A percentile compares a stretch with the other conserved stretches of the same genome.
Conservation (phyloP, 2,113 vertebrate species). For the Salvelinus alpinus region DNA sequence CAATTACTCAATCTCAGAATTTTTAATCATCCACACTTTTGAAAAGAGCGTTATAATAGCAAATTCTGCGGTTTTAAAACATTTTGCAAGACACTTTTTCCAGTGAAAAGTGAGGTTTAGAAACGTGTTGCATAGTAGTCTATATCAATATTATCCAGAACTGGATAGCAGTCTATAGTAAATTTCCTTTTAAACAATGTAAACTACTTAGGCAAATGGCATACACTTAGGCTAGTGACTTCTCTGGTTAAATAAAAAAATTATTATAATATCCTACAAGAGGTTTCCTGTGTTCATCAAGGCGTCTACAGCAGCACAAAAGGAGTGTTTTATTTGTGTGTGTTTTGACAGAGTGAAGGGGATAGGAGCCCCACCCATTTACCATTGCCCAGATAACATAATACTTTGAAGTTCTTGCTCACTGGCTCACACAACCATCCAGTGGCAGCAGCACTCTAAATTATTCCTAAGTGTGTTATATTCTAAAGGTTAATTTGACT, state of each 20-base stretch:
- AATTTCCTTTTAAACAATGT: too few relatives aligned
- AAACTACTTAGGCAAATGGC: too few relatives aligned
- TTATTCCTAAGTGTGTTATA: background rate
- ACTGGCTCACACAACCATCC: too few relatives aligned
- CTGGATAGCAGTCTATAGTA: too few relatives aligned
- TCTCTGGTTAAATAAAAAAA: too few relatives aligned
- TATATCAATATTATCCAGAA: background rate
- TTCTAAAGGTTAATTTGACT: background rate
- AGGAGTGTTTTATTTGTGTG: background rate
- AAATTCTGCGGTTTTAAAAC: background rate
- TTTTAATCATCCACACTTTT: background rate
- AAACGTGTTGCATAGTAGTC: background rate
- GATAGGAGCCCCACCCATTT: background rate
- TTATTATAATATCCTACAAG: too few relatives aligned
- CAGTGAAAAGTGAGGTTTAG: background rate
- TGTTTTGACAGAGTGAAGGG: too few relatives aligned
- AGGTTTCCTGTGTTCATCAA: too few relatives aligned
- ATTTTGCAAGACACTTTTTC: background rate
- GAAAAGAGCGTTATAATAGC: background rate
- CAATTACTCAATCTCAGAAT: too few relatives aligned
- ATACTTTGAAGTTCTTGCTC: background rate
- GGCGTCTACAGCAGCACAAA: background rate
- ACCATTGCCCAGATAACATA: background rate
- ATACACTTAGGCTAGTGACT: too few relatives aligned
- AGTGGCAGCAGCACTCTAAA: too few relatives aligned